A percentile compares a stretch with the other conserved stretches of the same genome.
Conservation (phyloP, 1,140 invertebrate genomes). For the Carposina sasakii region DNA sequence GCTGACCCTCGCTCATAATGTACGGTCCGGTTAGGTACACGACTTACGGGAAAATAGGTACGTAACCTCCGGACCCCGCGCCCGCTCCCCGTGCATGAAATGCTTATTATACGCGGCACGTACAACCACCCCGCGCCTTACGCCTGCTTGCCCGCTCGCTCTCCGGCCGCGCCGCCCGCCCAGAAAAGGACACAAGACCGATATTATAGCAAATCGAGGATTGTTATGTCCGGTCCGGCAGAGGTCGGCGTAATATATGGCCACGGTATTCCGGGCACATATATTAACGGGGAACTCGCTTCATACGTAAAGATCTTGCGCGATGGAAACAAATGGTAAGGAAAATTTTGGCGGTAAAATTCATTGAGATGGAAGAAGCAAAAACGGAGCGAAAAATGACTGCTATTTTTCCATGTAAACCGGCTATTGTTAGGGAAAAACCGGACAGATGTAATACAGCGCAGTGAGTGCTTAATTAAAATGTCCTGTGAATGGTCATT, state of each 20-base stretch:
- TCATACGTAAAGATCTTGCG: conserved; percentile 72
- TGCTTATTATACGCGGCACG: conserved; percentile 74
- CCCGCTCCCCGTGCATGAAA: conserved; percentile 71
- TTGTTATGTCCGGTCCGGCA: conserved; percentile 72
- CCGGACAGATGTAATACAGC: too few relatives aligned
- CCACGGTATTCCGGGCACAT: conserved; percentile 73
- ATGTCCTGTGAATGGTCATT: too few relatives aligned
- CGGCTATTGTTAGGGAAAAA: too few relatives aligned
- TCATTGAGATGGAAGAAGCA: conserved; percentile 59
- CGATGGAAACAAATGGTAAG: conserved; percentile 73
- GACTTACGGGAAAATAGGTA: conserved; percentile 69
- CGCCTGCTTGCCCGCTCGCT: conserved; percentile 43
- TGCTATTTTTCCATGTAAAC: conserved; percentile 49
- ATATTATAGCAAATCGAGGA: conserved; percentile 73
- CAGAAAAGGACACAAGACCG: conserved; percentile 56
- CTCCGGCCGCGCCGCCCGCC: conserved; percentile 29
- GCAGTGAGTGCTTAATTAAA: too few relatives aligned
- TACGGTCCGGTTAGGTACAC: conserved; percentile 73
- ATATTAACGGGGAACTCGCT: conserved; percentile 73
- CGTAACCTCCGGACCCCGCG: conserved; percentile 47
- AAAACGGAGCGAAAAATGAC: conserved; percentile 59
- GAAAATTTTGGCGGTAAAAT: conserved; percentile 72
- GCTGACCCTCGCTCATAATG: conserved; percentile 73
- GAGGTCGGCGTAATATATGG: conserved; percentile 73
- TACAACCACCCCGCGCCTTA: conserved; percentile 52